Evolutionary conservation across 2,113 vertebrate genomes (phyloP).

Genomic region (Ctenomys sociabilis): DNA sequence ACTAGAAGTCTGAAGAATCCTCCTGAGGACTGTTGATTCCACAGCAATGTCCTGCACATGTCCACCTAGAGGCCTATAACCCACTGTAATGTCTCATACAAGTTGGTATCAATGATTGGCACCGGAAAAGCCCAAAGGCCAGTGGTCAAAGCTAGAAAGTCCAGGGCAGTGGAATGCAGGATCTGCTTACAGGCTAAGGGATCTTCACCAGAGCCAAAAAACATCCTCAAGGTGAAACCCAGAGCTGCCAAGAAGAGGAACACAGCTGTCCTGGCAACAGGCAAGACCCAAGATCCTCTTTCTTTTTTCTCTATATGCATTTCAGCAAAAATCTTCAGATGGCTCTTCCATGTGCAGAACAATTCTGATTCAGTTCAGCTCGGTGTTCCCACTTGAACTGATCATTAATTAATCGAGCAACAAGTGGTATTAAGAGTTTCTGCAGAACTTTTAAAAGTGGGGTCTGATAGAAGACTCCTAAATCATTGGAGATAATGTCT

Average conservation of each 20-base stretch:
- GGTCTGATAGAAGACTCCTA: background rate
- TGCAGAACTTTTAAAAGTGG: background rate
- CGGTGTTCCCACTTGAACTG: background rate
- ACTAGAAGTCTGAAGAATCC: background rate
- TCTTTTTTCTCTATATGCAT: background rate
- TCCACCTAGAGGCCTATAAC: background rate
- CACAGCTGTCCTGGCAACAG: background rate
- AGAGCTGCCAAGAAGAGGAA: background rate
- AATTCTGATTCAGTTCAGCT: background rate
- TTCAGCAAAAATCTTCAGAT: background rate
- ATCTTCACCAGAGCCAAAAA: background rate
- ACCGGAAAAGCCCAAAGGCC: background rate
- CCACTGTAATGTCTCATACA: background rate
- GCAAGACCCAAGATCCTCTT: background rate
- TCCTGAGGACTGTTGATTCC: background rate
- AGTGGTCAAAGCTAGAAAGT: background rate
- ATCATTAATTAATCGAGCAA: background rate
- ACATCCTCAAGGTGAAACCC: background rate
- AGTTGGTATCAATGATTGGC: background rate
- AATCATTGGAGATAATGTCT: background rate
- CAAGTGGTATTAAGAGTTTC: background rate
- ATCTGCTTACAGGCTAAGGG: background rate
- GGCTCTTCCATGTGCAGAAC: background rate
- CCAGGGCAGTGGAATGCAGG: background rate
- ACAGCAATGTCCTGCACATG: background rate